Percentiles rank a stretch among this genome's conserved stretches.
phyloP scores from a whole-genome alignment of 2,888 invertebrate species.

The Mesochorus sp. region DNA sequence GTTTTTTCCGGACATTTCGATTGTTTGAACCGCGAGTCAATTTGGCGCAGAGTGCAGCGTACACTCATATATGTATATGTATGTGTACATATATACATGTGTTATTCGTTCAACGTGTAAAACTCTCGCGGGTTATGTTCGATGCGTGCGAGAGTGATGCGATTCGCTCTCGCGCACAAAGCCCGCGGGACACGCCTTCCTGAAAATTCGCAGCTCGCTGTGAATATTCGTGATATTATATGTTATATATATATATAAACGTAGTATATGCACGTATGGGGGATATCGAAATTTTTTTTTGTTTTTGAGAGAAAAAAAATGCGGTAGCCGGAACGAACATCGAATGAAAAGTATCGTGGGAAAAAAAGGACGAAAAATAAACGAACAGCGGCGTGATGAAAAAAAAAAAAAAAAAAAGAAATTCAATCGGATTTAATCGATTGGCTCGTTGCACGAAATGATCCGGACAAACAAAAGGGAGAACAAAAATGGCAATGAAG shows the following conservation, averaged over 20 bases:
- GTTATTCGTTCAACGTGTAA: conserved; percentile 25
- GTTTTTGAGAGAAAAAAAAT: background rate
- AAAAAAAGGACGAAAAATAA: background rate
- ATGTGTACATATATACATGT: too few relatives aligned
- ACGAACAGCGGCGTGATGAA: background rate
- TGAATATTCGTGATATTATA: background rate
- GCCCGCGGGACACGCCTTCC: conserved; percentile 14
- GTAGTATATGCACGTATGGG: too few relatives aligned
- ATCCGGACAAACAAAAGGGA: background rate
- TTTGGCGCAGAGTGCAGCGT: too few relatives aligned
- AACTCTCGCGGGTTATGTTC: conserved; percentile 7
- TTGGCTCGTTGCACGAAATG: conserved; percentile 7
- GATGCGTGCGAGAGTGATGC: conserved; percentile 38
- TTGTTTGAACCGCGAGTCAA: too few relatives aligned
- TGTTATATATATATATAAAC: background rate
- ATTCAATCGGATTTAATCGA: conserved; percentile 2
- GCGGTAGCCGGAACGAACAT: background rate
- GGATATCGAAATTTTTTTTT: background rate
- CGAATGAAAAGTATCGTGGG: background rate
- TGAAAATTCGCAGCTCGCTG: conserved; percentile 7
- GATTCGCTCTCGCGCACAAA: conserved; percentile 6
- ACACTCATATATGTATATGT: too few relatives aligned
- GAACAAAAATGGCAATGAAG: background rate
- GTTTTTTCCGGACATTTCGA: too few relatives aligned
- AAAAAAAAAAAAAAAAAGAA: background rate